Evolutionary conservation across 2,113 vertebrate species (phyloP).

Genomic region (Picathartes gymnocephalus): DNA sequence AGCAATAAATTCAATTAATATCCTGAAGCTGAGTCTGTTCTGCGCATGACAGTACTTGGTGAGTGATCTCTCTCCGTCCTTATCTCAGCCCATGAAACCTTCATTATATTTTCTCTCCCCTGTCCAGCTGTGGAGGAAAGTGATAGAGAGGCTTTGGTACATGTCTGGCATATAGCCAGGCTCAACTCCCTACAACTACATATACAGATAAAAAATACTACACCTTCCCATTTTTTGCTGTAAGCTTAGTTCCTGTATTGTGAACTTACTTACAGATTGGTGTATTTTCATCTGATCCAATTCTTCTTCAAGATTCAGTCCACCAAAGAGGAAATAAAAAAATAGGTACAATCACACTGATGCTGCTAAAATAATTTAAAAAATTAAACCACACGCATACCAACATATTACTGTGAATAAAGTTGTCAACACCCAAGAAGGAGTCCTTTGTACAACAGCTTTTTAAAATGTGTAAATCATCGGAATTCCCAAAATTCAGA

Average conservation of each 20-base stretch:
- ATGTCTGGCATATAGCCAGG: not conserved
- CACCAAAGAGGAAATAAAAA: conserved; percentile 54
- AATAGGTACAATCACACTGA: not conserved
- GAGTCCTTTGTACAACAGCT: not conserved
- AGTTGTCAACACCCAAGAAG: not conserved
- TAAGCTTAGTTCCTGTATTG: conserved; percentile 71
- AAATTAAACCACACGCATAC: not conserved
- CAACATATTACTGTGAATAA: not conserved
- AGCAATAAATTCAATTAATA: not conserved
- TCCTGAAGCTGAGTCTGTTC: not conserved
- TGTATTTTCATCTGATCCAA: conserved; percentile 79
- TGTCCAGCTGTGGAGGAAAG: not conserved
- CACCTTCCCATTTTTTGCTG: conserved; percentile 74
- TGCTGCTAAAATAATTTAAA: not conserved
- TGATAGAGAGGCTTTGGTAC: not conserved
- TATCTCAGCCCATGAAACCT: not conserved
- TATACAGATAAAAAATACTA: not conserved
- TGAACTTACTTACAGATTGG: conserved; percentile 74
- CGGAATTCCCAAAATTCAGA: not conserved
- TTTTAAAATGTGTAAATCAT: not conserved
- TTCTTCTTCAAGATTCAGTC: conserved; percentile 81
- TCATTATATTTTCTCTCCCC: not conserved
- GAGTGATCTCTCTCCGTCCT: not conserved
- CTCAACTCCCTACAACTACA: not conserved
- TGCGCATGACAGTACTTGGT: not conserved